Evolutionary conservation across 2,113 vertebrate genomes (phyloP).

Genomic region (Salvator merianae): DNA sequence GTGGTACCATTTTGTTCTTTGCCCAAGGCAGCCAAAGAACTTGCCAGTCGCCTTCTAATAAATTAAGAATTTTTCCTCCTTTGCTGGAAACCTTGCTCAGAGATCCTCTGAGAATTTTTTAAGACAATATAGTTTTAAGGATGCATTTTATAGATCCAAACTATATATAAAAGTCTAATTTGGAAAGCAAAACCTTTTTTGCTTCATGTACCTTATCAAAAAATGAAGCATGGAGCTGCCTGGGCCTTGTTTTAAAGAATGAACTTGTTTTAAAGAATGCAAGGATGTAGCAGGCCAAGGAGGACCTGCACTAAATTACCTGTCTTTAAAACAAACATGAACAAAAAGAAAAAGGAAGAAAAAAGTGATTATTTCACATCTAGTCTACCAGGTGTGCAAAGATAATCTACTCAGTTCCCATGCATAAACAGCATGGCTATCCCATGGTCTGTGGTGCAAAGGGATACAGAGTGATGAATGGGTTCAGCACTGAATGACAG

Average conservation of each 20-base stretch:
- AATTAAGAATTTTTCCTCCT: background rate
- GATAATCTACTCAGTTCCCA: background rate
- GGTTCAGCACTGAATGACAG: slow-evolving; percentile 13
- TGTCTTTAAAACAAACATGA: background rate
- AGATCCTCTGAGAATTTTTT: background rate
- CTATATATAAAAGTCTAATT: background rate
- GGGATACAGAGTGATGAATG: slow-evolving; percentile 3
- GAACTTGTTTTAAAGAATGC: background rate
- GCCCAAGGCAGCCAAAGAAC: no score
- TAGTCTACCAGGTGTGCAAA: background rate
- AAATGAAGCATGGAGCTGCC: background rate
- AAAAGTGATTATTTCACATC: background rate
- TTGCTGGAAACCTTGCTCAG: background rate
- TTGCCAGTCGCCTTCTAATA: background rate
- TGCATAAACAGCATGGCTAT: background rate
- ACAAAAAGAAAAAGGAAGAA: background rate
- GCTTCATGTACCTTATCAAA: background rate
- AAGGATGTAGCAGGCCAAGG: background rate
- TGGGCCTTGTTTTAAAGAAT: background rate
- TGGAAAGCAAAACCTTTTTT: background rate
- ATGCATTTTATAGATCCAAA: background rate
- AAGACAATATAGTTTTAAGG: background rate
- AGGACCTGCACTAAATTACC: background rate
- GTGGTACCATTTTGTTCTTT: no score
- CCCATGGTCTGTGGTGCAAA: background rate